Base-by-base conservation (phyloP, 1,140 invertebrate genomes). In the Solenopsis fugax region DNA sequence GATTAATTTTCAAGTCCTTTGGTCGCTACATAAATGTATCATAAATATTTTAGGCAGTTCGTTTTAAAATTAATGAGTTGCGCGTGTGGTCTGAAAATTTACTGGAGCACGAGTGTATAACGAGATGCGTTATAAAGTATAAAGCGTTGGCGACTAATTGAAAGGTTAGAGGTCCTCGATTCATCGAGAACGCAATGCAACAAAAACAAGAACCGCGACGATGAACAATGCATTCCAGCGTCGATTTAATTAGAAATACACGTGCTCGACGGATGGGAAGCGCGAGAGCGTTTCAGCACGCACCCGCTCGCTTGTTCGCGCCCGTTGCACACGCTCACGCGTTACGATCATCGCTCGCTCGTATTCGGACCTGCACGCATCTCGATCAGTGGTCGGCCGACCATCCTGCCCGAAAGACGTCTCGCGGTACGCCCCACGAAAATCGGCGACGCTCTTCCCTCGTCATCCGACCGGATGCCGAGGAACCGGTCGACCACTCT, bases 321-420 rank as follows among this genome's bases (percentile, higher is more conserved):
- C 24, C 54, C 54, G 13, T 37, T 69, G 34, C 52, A 45, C 77
- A 69, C 88, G 86, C 62, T 56, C 37, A 81, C 85, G 85, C 85
- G 75, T 87, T 37, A 69, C 13, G 71, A 29, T 71, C 18, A 21
- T 62, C 48, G 80, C 54, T 41, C 71, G 41, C 56, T 60, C 45
- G 54, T 69, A 60, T 86, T 69, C 85, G 77, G 64, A 80, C 65
- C 76, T 81, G 56, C 65, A 86, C 78, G 80, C 86, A 64, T 52
- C 56, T 78, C 87, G 87, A 90, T 90, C 90, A 91, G 90, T 91
- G 89, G 71, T 75, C 24, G 84, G 60, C 82, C 81, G 89, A 87
- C 90, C 89, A 91, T 90, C 87, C 87, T 87, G 69, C 60, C 72
- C 89, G 89, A 85, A 87, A 88, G 84, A 90, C 90, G 85, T 86